Percentiles rank a stretch among this genome's conserved stretches.
phyloP scores from a whole-genome alignment of 2,888 invertebrate genomes.

The Latrodectus hesperus region DNA sequence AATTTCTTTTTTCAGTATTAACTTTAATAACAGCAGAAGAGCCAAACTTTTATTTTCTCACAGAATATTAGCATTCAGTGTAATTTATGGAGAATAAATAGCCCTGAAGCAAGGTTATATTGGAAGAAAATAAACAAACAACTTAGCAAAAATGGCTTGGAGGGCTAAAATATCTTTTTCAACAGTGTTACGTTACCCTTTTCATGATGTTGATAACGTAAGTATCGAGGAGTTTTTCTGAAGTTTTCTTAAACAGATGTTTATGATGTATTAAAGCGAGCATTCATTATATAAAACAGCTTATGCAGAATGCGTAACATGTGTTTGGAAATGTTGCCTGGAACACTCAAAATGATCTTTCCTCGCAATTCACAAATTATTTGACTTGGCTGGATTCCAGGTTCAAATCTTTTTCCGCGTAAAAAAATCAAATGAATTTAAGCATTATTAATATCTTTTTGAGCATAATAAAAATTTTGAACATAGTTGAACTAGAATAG shows the following conservation, averaged over 20 bases:
- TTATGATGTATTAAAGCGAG: constrained; percentile 22
- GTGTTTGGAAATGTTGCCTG: neutral
- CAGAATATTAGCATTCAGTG: neutral
- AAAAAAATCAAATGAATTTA: too few relatives aligned
- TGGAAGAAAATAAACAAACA: constrained; percentile 6
- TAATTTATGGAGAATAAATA: constrained; percentile 53
- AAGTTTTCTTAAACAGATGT: constrained; percentile 58
- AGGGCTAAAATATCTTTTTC: neutral
- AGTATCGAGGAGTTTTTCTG: neutral
- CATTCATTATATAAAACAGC: constrained; percentile 42
- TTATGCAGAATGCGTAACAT: constrained; percentile 28
- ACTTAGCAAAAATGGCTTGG: neutral
- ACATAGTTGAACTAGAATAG: too few relatives aligned
- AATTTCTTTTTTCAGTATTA: too few relatives aligned
- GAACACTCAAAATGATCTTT: too few relatives aligned
- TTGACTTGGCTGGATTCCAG: too few relatives aligned
- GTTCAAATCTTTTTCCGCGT: too few relatives aligned
- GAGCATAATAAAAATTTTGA: too few relatives aligned
- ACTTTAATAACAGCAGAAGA: too few relatives aligned
- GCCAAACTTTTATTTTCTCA: too few relatives aligned
- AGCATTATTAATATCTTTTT: too few relatives aligned
- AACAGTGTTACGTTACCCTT: constrained; percentile 22
- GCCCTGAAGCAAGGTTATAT: constrained; percentile 20
- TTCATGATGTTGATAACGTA: constrained; percentile 14
- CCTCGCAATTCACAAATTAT: too few relatives aligned